Base-by-base conservation (phyloP, 2,113 vertebrate genomes). In the Mastomys natalensis region DNA sequence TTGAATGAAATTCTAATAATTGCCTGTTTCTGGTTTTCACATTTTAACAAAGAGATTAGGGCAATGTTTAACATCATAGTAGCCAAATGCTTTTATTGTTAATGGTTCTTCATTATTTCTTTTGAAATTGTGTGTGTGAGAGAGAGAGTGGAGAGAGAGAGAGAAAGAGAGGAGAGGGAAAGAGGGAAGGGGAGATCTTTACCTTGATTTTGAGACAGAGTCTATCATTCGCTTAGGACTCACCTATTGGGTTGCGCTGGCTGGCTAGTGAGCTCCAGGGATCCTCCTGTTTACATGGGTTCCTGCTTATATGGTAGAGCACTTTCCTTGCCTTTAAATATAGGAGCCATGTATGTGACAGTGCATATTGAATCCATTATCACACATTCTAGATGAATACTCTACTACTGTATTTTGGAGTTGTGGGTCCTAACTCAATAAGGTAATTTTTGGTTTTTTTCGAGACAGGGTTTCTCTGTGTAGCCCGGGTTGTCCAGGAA, bases 381-480 rank as follows among this genome's bases (percentile, higher is more conserved):
- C 58, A 77, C 43, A 64, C 11, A 1, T 77, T 17, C 40, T 77
- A 62, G 19, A 8, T 34, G 34, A 51, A 16, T 10, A 37, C 9
- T 89, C 3, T 40, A 26, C 40, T 29, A 45, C 19, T 64, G 12
- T 64, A 48, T 45, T 60, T 62, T 13, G 12, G 29, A 45, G 21
- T 45, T 26, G 1, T 29, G 16, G 16, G 22, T n/a, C 12, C 40
- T 40, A 89, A 26, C 6, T 45, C 55, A 45, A 15, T 62, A 89
- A 93, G 87, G 16, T 81, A 81, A 37, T 45, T 93, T 48, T 87
- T 91, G 77, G n/a, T n/a, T n/a, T n/a, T n/a, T n/a, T n/a, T n/a
- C n/a, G n/a, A n/a, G n/a, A n/a, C n/a, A n/a, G n/a, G n/a, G n/a
- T n/a, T n/a, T n/a, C n/a, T n/a, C n/a, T n/a, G n/a, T n/a, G n/a